These are phyloP conservation scores for Entosphenus tridentatus DNA, from an alignment of 2,113 vertebrate species.

Conservation along the genomic window DNA sequence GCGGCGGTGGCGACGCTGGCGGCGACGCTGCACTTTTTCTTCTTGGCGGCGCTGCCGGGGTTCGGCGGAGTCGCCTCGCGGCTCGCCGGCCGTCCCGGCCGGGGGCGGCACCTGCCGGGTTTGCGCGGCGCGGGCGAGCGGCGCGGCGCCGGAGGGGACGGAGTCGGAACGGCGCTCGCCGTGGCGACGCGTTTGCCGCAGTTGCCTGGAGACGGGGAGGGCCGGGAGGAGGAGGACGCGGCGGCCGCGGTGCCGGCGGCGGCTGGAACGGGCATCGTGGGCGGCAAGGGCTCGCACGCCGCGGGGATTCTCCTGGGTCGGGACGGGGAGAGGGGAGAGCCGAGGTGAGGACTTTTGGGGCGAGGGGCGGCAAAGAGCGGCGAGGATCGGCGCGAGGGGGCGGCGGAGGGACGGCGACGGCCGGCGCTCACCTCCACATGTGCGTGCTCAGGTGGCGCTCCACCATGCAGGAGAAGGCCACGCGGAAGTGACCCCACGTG, in stretches of 20 bases:
- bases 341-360: background rate
- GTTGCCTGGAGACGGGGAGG: conserved; percentile 16
- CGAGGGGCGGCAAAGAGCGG: background rate
- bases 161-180: too few species aligned
- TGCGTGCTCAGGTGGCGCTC: conserved; percentile 57
- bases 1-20: too few species aligned
- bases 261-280: conserved; percentile 16
- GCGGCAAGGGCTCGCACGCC: conserved; percentile 27
- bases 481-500: conserved; percentile 53
- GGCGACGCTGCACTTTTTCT: too few species aligned
- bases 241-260: conserved; percentile 11
- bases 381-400: conserved; percentile 8
- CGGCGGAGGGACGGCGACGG: background rate
- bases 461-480: conserved; percentile 60
- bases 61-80: too few species aligned
- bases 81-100: too few species aligned
- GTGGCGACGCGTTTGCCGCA: too few species aligned
- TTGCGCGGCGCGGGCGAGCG: too few species aligned
- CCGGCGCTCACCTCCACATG: conserved; percentile 49
- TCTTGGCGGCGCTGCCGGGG: too few species aligned
- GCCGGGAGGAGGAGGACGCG: conserved; percentile 19
- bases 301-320: conserved; percentile 57
- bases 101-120: too few species aligned
- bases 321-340: conserved; percentile 4
- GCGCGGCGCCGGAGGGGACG: too few species aligned